Percentiles rank a stretch among this genome's conserved stretches.
phyloP scores from a whole-genome alignment of 1,140 invertebrate genomes.

The Sminthurinus signatus region DNA sequence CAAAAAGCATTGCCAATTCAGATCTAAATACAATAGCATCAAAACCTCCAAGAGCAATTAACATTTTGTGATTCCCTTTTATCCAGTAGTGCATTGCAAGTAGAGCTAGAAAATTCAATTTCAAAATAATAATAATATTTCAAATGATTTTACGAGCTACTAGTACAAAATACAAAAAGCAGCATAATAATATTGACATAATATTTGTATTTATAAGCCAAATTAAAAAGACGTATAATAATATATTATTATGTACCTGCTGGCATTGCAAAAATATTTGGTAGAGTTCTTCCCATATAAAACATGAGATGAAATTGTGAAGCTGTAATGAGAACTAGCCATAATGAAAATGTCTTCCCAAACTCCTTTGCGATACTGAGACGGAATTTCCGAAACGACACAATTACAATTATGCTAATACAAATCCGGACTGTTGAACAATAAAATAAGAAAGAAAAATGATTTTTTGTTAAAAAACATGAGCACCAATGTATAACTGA shows the following conservation, averaged over 20 bases:
- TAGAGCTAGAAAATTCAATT: constrained; percentile 65
- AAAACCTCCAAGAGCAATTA: constrained; percentile 76
- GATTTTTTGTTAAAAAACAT: too few species aligned
- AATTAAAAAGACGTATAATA: constrained; percentile 61
- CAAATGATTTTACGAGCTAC: constrained; percentile 18
- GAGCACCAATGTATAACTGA: too few species aligned
- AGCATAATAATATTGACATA: not conserved
- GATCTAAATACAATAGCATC: constrained; percentile 85
- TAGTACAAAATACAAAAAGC: constrained; percentile 33
- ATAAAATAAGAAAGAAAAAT: too few species aligned
- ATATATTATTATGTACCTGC: constrained; percentile 66
- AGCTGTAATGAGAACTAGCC: constrained; percentile 76
- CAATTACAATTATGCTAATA: constrained; percentile 67
- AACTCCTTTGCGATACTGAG: constrained; percentile 65
- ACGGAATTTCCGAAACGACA: constrained; percentile 64
- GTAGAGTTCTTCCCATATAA: constrained; percentile 87
- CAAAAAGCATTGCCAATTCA: constrained; percentile 82
- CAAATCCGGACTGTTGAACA: constrained; percentile 74
- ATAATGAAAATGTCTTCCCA: constrained; percentile 66
- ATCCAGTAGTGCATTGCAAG: constrained; percentile 81
- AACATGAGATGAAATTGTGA: constrained; percentile 98
- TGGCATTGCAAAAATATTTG: constrained; percentile 91
- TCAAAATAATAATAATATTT: constrained; percentile 33
- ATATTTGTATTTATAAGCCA: constrained; percentile 12
- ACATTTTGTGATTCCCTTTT: constrained; percentile 62